Percentiles rank a stretch among this genome's conserved stretches.
phyloP scores from a whole-genome alignment of 2,888 invertebrate species.

The Ophraella communa region DNA sequence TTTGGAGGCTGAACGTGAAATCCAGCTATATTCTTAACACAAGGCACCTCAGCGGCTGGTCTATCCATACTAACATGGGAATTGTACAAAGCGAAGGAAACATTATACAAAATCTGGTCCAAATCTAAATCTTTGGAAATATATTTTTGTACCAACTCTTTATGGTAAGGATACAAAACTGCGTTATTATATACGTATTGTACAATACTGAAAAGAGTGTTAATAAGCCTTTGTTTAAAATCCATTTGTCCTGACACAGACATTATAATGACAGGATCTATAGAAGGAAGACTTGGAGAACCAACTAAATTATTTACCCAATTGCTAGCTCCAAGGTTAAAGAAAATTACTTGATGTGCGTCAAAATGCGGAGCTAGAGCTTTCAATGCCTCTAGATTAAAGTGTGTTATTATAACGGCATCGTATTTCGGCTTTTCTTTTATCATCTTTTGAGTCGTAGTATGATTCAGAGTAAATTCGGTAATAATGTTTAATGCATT shows the following conservation, averaged over 20 bases:
- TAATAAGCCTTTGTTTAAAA: constrained; percentile 32
- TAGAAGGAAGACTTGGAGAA: constrained; percentile 61
- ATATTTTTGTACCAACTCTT: constrained; percentile 43
- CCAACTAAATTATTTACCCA: constrained; percentile 62
- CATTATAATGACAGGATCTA: constrained; percentile 61
- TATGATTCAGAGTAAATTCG: background rate
- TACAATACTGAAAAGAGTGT: constrained; percentile 42
- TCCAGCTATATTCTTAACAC: constrained; percentile 65
- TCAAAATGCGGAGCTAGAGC: constrained; percentile 54
- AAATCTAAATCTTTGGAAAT: constrained; percentile 42
- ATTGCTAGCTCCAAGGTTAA: constrained; percentile 58
- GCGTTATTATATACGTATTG: constrained; percentile 30
- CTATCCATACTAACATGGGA: constrained; percentile 62
- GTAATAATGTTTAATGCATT: background rate
- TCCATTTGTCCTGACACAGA: constrained; percentile 32
- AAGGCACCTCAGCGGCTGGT: constrained; percentile 62
- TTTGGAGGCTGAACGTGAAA: constrained; percentile 55
- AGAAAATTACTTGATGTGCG: constrained; percentile 52
- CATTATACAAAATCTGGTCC: constrained; percentile 40
- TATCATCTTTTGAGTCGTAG: constrained; percentile 52
- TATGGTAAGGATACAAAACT: constrained; percentile 40
- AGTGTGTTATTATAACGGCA: constrained; percentile 58
- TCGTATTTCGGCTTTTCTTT: constrained; percentile 48
- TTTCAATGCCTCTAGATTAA: constrained; percentile 59
- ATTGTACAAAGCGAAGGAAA: constrained; percentile 47